Evolutionary conservation across 2,113 vertebrate species (phyloP).

Genomic region (Megaceryle torquata): DNA sequence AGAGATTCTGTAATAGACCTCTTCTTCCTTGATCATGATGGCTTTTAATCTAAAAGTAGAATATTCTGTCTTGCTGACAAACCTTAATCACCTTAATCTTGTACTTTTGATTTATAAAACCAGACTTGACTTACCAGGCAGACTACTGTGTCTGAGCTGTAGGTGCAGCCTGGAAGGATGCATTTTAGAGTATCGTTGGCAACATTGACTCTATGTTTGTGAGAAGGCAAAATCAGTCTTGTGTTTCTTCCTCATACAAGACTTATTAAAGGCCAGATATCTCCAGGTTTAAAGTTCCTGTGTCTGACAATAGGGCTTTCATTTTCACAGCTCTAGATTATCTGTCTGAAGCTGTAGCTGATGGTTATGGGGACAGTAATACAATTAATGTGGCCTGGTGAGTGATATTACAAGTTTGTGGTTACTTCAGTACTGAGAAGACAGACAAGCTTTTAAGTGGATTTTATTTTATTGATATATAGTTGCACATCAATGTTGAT

Average conservation of each 20-base stretch:
- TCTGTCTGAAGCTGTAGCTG: background rate
- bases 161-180: background rate
- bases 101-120: background rate
- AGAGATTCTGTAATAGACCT: background rate
- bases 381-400: background rate
- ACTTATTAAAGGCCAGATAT: background rate
- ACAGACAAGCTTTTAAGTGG: background rate
- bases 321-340: background rate
- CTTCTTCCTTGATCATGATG: background rate
- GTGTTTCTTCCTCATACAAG: background rate
- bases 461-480: background rate
- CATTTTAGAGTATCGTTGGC: background rate
- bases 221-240: background rate
- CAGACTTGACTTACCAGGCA: background rate
- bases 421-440: background rate
- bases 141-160: background rate
- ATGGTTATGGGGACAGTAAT: background rate
- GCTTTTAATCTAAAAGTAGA: background rate
- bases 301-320: background rate
- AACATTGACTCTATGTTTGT: background rate
- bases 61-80: background rate
- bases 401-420: background rate
- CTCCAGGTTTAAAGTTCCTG: background rate
- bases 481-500: background rate
- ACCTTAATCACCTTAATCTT: background rate